Conservation (phyloP, 2,888 invertebrate species). For the Ichneumoninae sp. region DNA sequence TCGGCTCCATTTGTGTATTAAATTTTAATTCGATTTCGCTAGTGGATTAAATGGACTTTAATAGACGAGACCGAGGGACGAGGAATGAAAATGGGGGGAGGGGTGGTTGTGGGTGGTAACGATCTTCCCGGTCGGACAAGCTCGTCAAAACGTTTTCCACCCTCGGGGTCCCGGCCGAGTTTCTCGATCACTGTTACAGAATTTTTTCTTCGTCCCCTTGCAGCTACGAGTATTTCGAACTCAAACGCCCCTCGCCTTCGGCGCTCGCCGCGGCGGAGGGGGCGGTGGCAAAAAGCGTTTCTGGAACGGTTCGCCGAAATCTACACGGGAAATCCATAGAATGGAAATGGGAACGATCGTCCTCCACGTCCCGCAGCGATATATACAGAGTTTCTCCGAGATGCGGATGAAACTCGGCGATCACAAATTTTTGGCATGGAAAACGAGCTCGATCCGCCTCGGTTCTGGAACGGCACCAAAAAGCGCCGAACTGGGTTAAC, state of each 20-base stretch:
- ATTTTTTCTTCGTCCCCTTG: constrained; percentile 18
- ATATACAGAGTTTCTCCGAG: constrained; percentile 8
- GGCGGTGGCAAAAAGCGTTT: neutral
- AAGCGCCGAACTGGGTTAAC: constrained; percentile 79
- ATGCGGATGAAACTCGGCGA: constrained; percentile 32
- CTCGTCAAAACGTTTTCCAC: constrained; percentile 48
- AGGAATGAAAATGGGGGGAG: constrained; percentile 39
- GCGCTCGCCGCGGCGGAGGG: too few relatives aligned
- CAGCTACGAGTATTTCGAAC: neutral
- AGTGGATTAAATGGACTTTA: constrained; percentile 79
- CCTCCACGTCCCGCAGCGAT: neutral
- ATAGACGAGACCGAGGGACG: constrained; percentile 65
- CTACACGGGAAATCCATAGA: neutral
- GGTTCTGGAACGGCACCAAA: constrained; percentile 79
- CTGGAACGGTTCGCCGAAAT: constrained; percentile 1
- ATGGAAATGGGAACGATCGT: constrained; percentile 1
- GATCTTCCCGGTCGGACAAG: constrained; percentile 11
- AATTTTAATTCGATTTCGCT: constrained; percentile 73
- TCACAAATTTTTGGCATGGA: constrained; percentile 76
- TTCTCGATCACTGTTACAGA: constrained; percentile 34
- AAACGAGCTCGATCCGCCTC: constrained; percentile 33
- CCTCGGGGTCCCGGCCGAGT: neutral
- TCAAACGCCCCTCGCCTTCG: neutral
- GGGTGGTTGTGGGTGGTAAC: neutral
- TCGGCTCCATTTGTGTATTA: constrained; percentile 78